These are phyloP conservation scores for Chrysochloris asiatica DNA, from an alignment of 2,113 vertebrate genomes.

Conservation along the genomic window DNA sequence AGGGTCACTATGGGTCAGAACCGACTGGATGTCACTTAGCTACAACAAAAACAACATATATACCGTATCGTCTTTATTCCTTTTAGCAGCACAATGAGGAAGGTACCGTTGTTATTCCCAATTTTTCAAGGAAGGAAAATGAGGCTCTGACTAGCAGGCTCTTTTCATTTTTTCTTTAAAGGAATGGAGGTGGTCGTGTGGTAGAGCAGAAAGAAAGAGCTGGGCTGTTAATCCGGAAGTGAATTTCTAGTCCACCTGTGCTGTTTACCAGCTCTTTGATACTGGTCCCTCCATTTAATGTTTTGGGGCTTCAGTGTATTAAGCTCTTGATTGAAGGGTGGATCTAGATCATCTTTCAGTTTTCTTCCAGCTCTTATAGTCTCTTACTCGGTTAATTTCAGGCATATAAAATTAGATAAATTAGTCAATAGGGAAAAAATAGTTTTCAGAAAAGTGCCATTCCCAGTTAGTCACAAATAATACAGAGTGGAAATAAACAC, in stretches of 20 bases:
- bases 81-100: neutral
- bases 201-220: neutral
- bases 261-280: neutral
- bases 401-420: conserved; percentile 28
- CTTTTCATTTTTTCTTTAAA: no score
- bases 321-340: neutral
- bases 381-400: neutral
- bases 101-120: neutral
- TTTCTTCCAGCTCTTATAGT: neutral
- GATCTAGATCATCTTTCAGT: neutral
- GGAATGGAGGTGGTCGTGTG: neutral
- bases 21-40: no score
- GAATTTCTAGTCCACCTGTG: neutral
- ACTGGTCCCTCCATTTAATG: neutral
- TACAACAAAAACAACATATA: neutral
- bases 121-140: conserved; percentile 1
- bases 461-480: conserved; percentile 5
- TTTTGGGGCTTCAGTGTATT: neutral
- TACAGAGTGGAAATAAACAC: conserved; percentile 42
- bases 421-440: neutral
- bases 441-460: neutral
- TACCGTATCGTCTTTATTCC: neutral
- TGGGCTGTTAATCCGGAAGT: no score
- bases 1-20: no score
- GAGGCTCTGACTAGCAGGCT: neutral